These are phyloP conservation scores for Heloderma charlesbogerti DNA, from an alignment of 2,113 vertebrate species.

Conservation along the genomic window DNA sequence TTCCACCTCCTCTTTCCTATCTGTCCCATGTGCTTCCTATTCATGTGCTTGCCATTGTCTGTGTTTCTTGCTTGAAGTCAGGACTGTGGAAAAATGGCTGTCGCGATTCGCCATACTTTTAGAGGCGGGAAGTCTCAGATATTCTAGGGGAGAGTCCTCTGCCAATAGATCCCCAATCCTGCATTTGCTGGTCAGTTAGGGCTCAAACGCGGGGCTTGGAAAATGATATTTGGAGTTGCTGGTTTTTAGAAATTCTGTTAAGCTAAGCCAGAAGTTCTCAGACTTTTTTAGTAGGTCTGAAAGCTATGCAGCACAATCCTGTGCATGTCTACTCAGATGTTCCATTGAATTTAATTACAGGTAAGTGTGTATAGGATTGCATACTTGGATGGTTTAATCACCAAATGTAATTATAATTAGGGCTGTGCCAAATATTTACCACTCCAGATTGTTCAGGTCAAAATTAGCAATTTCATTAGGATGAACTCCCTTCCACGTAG, in stretches of 20 bases:
- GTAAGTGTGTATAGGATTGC: background rate
- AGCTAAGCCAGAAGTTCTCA: background rate
- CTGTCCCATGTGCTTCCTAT: slow-evolving; percentile 17
- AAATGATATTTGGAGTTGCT: background rate
- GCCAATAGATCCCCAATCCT: background rate
- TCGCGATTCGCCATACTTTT: background rate
- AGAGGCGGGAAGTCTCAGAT: background rate
- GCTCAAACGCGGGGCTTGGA: background rate
- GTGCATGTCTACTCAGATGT: background rate
- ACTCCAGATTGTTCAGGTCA: background rate
- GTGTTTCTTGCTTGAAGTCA: slow-evolving; percentile 15
- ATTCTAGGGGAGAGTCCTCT: background rate
- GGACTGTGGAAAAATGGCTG: slow-evolving; percentile 1
- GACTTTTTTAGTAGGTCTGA: background rate
- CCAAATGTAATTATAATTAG: background rate
- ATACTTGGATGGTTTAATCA: background rate
- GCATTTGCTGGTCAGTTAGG: background rate
- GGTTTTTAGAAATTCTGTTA: background rate
- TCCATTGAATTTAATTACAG: background rate
- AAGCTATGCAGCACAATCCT: background rate
- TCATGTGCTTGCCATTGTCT: slow-evolving; percentile 16
- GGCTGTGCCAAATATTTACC: background rate
- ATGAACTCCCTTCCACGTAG: background rate
- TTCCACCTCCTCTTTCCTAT: background rate
- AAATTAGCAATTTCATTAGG: background rate